Base-by-base conservation (phyloP, 1,140 invertebrate species). In the Wasmannia auropunctata region DNA sequence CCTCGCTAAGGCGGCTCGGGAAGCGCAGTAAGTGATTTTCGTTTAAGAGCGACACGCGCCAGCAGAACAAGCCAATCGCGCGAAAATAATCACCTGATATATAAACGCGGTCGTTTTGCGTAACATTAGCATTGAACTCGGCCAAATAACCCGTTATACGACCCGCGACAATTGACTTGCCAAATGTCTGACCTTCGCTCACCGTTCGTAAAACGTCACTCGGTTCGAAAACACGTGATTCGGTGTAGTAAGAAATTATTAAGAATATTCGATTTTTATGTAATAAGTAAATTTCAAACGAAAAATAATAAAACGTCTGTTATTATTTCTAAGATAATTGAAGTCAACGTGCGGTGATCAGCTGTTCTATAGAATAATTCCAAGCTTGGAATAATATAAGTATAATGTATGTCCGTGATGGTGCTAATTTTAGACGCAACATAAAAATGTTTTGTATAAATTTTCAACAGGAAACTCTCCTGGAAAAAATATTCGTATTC, bases 1-100 rank as follows among this genome's bases (percentile, higher is more conserved):
- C 49, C 90, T 95, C 25, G 86, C 92, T 22, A 93, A 93, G 25
- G 91, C 92, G 40, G 92, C 92, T 58, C 93, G 92, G 63, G 92
- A 95, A 87, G 92, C 94, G 7, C 94, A 91, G 94, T 94, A 91
- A 91, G 86, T 86, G 40, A 49, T 11, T 63, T 14, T 70, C 31
- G 19, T 56, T 74, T 46, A 60, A 74, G 7, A 58, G 8, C 11
- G 14, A 58, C 34, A 76, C 37, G 51, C 19, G n/a, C 22, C 40
- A 49, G 46, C 2, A 67, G 19, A 77, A 84, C 43, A 8, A 43
- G 0, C 31, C 6, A 51, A 70, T 43, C 46, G 16, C 22, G 16
- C 51, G 6, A 75, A 84, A 87, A 83, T 86, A 86, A 69, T 31
- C 34, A 10, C 14, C 22, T 16, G 34, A 54, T 69, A 37, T 34